Evolutionary conservation across 2,113 vertebrate species (phyloP).

Genomic region (Siphamia tubifer): DNA sequence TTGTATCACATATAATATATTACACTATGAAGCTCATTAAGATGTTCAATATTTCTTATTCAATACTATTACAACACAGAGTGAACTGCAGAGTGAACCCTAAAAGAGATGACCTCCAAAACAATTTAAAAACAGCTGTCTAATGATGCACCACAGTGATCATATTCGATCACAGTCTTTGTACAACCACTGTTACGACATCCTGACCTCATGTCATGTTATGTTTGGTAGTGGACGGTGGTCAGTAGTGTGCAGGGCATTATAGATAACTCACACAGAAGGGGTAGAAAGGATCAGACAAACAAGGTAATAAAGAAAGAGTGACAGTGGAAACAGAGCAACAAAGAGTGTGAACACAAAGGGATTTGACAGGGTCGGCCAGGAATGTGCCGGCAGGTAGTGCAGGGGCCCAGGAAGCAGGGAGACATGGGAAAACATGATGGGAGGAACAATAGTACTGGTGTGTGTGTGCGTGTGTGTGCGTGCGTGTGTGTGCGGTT

Average conservation of each 20-base stretch:
- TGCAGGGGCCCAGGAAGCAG: conserved; percentile 74
- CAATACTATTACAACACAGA: no score
- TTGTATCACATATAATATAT: no score
- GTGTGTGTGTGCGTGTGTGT: conserved; percentile 15
- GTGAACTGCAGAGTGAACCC: no score
- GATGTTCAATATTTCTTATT: no score
- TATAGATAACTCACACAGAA: conserved; percentile 25
- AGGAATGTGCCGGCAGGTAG: conserved; percentile 76
- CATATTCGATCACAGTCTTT: not conserved
- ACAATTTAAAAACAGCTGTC: not conserved
- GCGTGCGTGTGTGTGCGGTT: conserved; percentile 20
- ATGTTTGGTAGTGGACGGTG: not conserved
- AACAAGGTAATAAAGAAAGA: conserved; percentile 49
- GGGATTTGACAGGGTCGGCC: conserved; percentile 49
- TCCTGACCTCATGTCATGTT: not conserved
- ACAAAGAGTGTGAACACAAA: conserved; percentile 61
- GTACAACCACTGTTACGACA: not conserved
- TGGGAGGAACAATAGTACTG: conserved; percentile 34
- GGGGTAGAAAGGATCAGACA: conserved; percentile 12
- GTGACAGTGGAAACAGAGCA: conserved; percentile 58
- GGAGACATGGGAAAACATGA: conserved; percentile 56
- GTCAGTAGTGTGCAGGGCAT: not conserved
- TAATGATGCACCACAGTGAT: not conserved
- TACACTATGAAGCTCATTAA: no score
- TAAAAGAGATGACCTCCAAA: no score